Base-by-base conservation (phyloP, 2,888 invertebrate species). In the Campoplex nolae region DNA sequence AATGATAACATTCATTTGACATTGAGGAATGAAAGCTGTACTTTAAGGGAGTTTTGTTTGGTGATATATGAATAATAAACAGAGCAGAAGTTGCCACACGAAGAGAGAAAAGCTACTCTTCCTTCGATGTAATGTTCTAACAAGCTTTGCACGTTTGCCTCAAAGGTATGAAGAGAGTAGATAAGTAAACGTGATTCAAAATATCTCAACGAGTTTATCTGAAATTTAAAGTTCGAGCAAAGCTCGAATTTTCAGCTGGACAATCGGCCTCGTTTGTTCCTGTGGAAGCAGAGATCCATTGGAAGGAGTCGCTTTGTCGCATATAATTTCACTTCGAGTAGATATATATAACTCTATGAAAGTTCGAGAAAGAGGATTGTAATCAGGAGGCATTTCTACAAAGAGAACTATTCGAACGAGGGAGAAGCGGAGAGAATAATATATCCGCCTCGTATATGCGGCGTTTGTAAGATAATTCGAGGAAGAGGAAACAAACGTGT, bases 341-440 rank as follows among this genome's bases (percentile, higher is more conserved):
- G 68, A 11, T 38, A 56, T 13, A 35, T 23, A 23, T 23, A 23
- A 54, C 32, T 73, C 56, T 13, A 1, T 23, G 13, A 6, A 56
- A 74, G 23, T 74, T 74, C 42, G 38, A 23, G 56, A 16, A 45
- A 48, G 48, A 28, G 18, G n/a, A 67, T 56, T 32, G 32, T 28
- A 28, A 79, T 79, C 42, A 45, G n/a, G 70, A 45, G 2, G 42
- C 28, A 56, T 28, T 70, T n/a, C 54, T 67, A 13, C 38, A 16
- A 54, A 13, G 45, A 35, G 38, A 68, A 54, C 48, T 9, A 28
- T 54, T 7, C 51, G 16, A 51, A 78, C 65, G 3, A 42, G 23
- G 28, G 38, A 16, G 28, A 28, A 70, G 28, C 7, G 18, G 3
- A 45, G 51, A 81, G 38, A 11, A 23, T 18, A 9, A 3, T 54